phyloP scores from a whole-genome alignment of 2,888 invertebrate species.

The Drosophila mimetica region DNA sequence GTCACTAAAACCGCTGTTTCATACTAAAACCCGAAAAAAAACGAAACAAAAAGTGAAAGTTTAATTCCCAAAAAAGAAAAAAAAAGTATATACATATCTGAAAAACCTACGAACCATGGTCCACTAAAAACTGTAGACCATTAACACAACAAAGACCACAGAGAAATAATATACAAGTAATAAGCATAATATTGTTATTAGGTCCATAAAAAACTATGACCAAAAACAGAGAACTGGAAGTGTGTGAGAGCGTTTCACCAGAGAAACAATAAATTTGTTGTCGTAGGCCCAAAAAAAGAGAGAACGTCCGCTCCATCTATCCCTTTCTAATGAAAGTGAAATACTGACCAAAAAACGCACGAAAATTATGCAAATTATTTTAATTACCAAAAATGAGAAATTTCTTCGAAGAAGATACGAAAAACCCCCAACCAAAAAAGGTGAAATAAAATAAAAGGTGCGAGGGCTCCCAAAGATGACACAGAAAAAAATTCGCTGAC shows the following conservation, averaged over 20 bases:
- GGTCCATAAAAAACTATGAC: conserved; percentile 20
- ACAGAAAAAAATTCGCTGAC: conserved; percentile 59
- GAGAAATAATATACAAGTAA: conserved; percentile 44
- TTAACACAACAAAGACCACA: conserved; percentile 67
- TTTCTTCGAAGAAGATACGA: conserved; percentile 26
- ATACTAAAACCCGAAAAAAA: conserved; percentile 74
- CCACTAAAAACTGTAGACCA: conserved; percentile 77
- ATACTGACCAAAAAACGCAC: conserved; percentile 52
- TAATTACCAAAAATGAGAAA: conserved; percentile 72
- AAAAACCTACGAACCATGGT: conserved; percentile 70
- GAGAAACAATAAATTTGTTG: conserved; percentile 66
- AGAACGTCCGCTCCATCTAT: conserved; percentile 4
- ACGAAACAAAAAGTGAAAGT: conserved; percentile 81
- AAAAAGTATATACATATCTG: conserved; percentile 29
- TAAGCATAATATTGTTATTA: conserved; percentile 41
- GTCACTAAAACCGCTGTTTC: conserved; percentile 51
- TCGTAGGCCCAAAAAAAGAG: conserved; percentile 61
- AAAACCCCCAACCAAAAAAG: conserved; percentile 9
- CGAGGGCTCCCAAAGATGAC: conserved; percentile 52
- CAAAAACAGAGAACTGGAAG: conserved; percentile 12
- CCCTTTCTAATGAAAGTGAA: conserved; percentile 82
- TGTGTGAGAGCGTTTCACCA: conserved; percentile 29
- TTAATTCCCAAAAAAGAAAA: conserved; percentile 77
- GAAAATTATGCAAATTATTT: conserved; percentile 81
- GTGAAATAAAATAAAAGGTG: conserved; percentile 57